Conservation (phyloP, 2,797 vertebrate species). For the Dendrocincla tyrannina region DNA sequence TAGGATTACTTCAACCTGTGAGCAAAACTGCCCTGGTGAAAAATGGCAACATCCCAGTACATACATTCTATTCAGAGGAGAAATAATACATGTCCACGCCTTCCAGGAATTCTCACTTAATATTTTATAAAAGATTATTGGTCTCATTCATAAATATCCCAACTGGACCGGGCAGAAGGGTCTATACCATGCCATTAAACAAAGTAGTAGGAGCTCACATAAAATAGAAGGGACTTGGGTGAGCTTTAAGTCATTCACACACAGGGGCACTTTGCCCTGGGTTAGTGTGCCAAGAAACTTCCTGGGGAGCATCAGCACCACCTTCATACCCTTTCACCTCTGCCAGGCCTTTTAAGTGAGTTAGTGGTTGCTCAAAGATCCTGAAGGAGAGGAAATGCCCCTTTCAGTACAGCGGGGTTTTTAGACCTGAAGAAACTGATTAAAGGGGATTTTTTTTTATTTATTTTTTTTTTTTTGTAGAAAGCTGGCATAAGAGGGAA, state of each 20-base stretch:
- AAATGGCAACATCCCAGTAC: not conserved
- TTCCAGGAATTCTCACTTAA: not conserved
- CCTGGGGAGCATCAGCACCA: not conserved
- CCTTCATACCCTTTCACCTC: not conserved
- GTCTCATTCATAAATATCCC: not conserved
- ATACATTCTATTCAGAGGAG: not conserved
- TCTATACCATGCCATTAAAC: not conserved
- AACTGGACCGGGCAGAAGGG: not conserved
- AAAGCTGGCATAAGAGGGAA: not conserved
- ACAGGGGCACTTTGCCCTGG: not conserved
- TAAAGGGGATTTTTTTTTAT: not conserved
- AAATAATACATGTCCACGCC: not conserved
- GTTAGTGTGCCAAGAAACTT: not conserved
- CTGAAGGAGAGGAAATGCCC: not conserved
- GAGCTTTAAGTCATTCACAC: not conserved
- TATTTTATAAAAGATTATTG: not conserved
- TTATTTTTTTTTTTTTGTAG: not conserved
- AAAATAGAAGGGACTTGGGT: not conserved
- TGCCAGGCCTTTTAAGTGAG: not conserved
- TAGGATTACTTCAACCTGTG: not conserved
- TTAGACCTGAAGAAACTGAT: not conserved
- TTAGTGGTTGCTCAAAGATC: not conserved
- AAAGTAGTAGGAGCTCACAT: not conserved
- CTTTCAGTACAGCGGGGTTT: not conserved
- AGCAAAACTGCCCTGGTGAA: not conserved